Evolutionary conservation across 2,113 vertebrate genomes (phyloP).

Genomic region (Pundamilia nyererei): DNA sequence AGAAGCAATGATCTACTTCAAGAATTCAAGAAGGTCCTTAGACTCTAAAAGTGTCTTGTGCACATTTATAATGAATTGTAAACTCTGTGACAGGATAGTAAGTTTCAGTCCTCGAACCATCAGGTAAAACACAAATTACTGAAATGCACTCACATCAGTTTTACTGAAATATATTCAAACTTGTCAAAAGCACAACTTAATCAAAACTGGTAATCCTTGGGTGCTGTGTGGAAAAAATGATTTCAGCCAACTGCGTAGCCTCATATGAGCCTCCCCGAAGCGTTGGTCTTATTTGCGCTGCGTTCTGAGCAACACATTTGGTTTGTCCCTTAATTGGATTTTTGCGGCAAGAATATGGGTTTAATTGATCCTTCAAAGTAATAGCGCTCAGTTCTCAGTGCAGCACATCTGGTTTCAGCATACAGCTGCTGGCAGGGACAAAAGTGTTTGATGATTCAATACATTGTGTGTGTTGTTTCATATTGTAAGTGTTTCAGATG

Average conservation of each 20-base stretch:
- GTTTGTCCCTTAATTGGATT: slow-evolving; percentile 58
- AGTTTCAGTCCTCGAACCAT: not conserved
- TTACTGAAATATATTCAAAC: not conserved
- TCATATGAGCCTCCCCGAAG: not conserved
- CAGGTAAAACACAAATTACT: not conserved
- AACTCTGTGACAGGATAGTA: not conserved
- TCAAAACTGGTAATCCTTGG: not conserved
- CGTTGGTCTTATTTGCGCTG: not conserved
- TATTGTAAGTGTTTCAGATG: not conserved
- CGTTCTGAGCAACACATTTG: slow-evolving; percentile 26
- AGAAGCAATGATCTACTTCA: not conserved
- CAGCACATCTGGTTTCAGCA: slow-evolving; percentile 61
- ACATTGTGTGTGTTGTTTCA: not conserved
- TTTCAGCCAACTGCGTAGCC: not conserved
- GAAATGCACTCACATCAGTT: not conserved
- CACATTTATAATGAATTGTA: not conserved
- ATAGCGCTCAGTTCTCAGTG: slow-evolving; percentile 29
- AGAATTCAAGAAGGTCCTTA: not conserved
- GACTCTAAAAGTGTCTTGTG: not conserved
- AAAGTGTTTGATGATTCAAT: slow-evolving; percentile 42
- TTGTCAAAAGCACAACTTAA: not conserved
- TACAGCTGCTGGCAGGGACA: slow-evolving; percentile 53
- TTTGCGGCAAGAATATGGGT: slow-evolving; percentile 35
- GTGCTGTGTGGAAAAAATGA: not conserved
- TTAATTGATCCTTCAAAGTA: slow-evolving; percentile 61